phyloP scores from a whole-genome alignment of 1,140 invertebrate species.

The Drosophila chauvacae region DNA sequence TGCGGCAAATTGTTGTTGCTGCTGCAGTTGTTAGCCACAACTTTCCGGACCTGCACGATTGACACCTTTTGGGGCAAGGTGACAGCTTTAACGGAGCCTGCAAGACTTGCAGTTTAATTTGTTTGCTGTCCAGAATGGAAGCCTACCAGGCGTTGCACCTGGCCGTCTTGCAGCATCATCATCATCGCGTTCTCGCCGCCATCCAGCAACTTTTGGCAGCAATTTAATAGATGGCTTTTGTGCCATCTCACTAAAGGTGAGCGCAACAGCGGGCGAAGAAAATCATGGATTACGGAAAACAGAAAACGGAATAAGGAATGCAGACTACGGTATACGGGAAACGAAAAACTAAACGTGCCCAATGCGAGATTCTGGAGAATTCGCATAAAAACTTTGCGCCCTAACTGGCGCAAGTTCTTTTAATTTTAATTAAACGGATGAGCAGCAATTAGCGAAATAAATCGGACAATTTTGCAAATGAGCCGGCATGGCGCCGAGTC shows the following conservation, averaged over 20 bases:
- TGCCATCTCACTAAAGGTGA: slow-evolving; percentile 24
- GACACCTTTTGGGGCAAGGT: slow-evolving; percentile 70
- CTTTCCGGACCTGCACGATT: slow-evolving; percentile 71
- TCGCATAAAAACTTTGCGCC: slow-evolving; percentile 59
- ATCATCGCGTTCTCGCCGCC: slow-evolving; percentile 14
- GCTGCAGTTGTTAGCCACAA: slow-evolving; percentile 58
- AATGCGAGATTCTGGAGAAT: slow-evolving; percentile 64
- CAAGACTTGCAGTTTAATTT: slow-evolving; percentile 50
- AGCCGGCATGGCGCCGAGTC: slow-evolving; percentile 50
- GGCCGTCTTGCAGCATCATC: slow-evolving; percentile 25
- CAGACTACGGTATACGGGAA: slow-evolving; percentile 7
- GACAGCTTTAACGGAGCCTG: slow-evolving; percentile 62
- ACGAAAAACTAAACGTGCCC: slow-evolving; percentile 68
- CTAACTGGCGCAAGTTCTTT: slow-evolving; percentile 74
- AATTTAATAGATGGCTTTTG: slow-evolving; percentile 58
- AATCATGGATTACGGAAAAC: slow-evolving; percentile 7
- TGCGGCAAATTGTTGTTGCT: slow-evolving; percentile 41
- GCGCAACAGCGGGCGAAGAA: neutral
- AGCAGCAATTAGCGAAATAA: slow-evolving; percentile 83
- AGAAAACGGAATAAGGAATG: slow-evolving; percentile 4
- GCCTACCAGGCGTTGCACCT: slow-evolving; percentile 40
- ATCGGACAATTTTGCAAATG: slow-evolving; percentile 81
- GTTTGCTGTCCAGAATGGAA: slow-evolving; percentile 34
- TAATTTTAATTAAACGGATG: slow-evolving; percentile 83
- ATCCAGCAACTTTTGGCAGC: slow-evolving; percentile 32